Percentiles rank a stretch among this genome's conserved stretches.
Evolutionary conservation across 2,113 vertebrate genomes (phyloP).

Genomic region (Hippopotamus amphibius): DNA sequence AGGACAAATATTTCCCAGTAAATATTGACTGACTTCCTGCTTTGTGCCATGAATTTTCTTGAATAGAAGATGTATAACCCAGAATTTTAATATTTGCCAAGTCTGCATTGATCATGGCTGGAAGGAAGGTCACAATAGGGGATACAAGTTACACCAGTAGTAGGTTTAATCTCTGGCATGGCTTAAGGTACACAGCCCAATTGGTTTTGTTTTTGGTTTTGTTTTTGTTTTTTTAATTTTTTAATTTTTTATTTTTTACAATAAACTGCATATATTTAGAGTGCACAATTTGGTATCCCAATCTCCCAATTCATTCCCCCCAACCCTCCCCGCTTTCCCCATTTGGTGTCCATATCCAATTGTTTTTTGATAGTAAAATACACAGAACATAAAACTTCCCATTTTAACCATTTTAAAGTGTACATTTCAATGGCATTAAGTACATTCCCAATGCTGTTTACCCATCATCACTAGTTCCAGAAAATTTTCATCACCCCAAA

Average conservation of each 20-base stretch:
- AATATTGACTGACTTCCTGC: background rate
- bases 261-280: too few species aligned
- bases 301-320: too few species aligned
- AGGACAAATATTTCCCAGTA: background rate
- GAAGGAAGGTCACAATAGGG: background rate
- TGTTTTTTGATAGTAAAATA: constrained; percentile 25
- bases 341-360: too few species aligned
- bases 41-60: background rate
- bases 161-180: background rate
- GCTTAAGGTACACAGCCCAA: background rate
- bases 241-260: too few species aligned
- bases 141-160: background rate
- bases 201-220: background rate
- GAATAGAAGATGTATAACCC: background rate
- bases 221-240: too few species aligned
- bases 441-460: background rate
- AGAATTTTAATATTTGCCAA: constrained; percentile 15
- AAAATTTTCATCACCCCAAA: constrained; percentile 20
- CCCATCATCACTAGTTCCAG: background rate
- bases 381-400: background rate
- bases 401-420: constrained; percentile 10
- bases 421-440: background rate
- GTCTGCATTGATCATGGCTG: background rate
- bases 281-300: too few species aligned
- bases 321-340: too few species aligned